Conservation (phyloP, 1,140 invertebrate genomes). For the Heliconius eleuchia region DNA sequence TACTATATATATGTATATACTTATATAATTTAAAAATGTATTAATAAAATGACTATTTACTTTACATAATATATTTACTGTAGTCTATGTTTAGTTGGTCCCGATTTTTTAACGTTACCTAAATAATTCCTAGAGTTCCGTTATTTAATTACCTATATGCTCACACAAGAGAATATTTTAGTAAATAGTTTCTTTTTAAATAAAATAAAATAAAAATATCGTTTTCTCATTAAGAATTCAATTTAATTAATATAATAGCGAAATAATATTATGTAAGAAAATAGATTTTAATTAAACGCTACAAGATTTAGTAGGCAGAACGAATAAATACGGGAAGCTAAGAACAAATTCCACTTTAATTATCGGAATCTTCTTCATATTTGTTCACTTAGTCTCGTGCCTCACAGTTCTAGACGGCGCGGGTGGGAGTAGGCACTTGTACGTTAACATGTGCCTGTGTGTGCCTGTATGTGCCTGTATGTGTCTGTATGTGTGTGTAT, state of each 20-base stretch:
- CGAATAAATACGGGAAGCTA: constrained; percentile 27
- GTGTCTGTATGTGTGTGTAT: constrained; percentile 46
- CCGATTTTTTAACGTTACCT: neutral
- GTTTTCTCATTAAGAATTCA: neutral
- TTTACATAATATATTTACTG: neutral
- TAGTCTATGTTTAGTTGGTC: neutral
- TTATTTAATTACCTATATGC: too few species aligned
- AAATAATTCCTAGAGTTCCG: neutral
- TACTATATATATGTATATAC: constrained; percentile 38
- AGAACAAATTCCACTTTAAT: constrained; percentile 63
- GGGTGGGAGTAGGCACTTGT: constrained; percentile 21
- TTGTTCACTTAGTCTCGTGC: constrained; percentile 33
- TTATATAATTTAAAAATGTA: constrained; percentile 40
- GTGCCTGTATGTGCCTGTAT: constrained; percentile 48
- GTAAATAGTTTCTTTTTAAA: neutral
- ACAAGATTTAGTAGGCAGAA: constrained; percentile 28
- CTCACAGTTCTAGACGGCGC: constrained; percentile 25
- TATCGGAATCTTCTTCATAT: constrained; percentile 45
- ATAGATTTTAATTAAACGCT: constrained; percentile 56
- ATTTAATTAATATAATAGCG: constrained; percentile 45
- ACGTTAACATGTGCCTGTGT: constrained; percentile 41
- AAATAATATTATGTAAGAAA: constrained; percentile 53
- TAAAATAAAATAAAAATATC: neutral
- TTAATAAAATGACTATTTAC: neutral
- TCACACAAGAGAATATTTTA: too few species aligned